These are phyloP conservation scores for Plecturocebus donacophilus DNA, from an alignment of 2,113 vertebrate genomes.

Conservation along the genomic window DNA sequence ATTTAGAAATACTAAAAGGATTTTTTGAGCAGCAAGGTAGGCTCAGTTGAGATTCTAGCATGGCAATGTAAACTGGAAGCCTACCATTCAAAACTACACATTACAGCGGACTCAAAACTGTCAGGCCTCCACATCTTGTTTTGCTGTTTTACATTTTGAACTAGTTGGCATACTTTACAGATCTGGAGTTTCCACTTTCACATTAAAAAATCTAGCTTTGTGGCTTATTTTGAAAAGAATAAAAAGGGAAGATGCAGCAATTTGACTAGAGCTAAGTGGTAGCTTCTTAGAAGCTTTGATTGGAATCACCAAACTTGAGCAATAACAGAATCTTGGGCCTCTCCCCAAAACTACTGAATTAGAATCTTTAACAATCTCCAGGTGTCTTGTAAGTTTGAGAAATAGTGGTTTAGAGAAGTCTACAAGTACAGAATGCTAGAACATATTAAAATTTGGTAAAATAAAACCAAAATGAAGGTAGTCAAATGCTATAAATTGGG, in stretches of 20 bases:
- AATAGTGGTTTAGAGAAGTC: not conserved
- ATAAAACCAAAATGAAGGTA: not conserved
- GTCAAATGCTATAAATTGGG: not conserved
- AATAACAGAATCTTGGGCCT: accelerated
- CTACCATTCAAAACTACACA: accelerated
- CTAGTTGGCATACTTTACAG: not conserved
- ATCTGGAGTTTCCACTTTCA: not conserved
- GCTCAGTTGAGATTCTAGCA: accelerated
- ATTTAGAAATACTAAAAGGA: not conserved
- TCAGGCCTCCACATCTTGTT: not conserved
- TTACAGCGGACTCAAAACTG: not conserved
- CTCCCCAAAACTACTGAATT: not conserved
- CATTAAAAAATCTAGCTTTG: not conserved
- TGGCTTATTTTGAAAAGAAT: not conserved
- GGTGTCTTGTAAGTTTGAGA: not conserved
- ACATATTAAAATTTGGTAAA: not conserved
- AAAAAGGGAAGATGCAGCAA: not conserved
- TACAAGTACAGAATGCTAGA: not conserved
- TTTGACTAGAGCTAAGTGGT: not conserved
- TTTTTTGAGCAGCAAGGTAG: not conserved
- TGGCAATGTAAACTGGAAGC: accelerated
- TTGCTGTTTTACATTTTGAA: not conserved
- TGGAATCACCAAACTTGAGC: not conserved
- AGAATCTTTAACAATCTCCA: not conserved
- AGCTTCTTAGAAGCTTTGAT: not conserved